phyloP scores from a whole-genome alignment of 1,140 invertebrate species.

The Orchesella cincta region DNA sequence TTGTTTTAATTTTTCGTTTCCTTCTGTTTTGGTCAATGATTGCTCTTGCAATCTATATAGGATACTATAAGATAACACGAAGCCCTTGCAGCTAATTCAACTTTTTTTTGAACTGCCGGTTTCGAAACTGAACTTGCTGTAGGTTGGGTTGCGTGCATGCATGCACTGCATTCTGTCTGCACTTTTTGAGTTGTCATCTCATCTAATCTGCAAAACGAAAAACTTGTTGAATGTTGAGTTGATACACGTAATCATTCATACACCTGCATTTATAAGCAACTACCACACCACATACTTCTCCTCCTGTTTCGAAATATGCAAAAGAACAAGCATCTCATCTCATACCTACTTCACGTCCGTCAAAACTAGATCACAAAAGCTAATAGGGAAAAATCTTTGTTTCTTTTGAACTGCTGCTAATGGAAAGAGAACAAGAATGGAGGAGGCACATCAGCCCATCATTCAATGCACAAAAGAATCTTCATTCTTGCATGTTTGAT shows the following conservation, averaged over 20 bases:
- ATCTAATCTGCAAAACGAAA: constrained; percentile 21
- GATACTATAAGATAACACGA: background rate
- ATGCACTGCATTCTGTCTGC: background rate
- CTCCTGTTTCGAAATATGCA: background rate
- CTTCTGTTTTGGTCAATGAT: background rate
- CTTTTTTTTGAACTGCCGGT: background rate
- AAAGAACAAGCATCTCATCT: background rate
- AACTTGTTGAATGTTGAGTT: background rate
- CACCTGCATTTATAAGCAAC: background rate
- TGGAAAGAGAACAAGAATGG: background rate
- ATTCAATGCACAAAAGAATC: no score
- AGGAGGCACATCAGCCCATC: background rate
- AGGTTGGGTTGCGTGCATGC: background rate
- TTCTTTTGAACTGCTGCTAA: background rate
- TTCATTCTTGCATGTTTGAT: no score
- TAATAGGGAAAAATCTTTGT: background rate
- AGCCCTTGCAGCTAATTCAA: background rate
- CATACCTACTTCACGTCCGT: constrained; percentile 18
- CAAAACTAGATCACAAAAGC: constrained; percentile 18
- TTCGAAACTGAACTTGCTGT: background rate
- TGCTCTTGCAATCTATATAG: constrained; percentile 11
- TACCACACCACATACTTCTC: background rate
- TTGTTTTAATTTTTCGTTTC: background rate
- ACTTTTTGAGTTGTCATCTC: constrained; percentile 29
- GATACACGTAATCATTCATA: background rate